phyloP scores from a whole-genome alignment of 2,797 vertebrate genomes.

The Dipus sagitta region DNA sequence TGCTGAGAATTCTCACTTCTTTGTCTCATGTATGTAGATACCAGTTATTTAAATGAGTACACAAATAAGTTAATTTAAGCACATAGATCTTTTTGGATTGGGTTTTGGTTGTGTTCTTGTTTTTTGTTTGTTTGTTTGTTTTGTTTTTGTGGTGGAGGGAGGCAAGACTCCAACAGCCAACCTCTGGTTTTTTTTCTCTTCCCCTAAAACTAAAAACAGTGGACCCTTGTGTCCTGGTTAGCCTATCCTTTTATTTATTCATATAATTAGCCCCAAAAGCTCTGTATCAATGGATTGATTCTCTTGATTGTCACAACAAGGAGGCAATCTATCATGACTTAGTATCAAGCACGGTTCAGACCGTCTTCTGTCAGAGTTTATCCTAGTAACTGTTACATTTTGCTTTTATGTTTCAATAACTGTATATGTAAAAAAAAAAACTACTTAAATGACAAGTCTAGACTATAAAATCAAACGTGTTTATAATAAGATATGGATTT shows the following conservation, averaged over 20 bases:
- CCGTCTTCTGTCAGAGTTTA: conserved; percentile 87
- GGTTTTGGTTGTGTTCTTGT: conserved; percentile 84
- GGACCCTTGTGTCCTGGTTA: conserved; percentile 83
- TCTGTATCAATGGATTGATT: conserved; percentile 84
- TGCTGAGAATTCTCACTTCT: conserved; percentile 92
- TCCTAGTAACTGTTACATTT: conserved; percentile 89
- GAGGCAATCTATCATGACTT: conserved; percentile 81
- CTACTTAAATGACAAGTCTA: conserved; percentile 89
- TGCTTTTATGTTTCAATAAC: conserved; percentile 88
- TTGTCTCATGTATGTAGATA: conserved; percentile 95
- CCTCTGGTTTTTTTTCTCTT: conserved; percentile 90
- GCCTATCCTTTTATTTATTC: conserved; percentile 84
- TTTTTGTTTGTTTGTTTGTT: no score
- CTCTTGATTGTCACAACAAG: conserved; percentile 83
- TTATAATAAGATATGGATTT: conserved; percentile 93
- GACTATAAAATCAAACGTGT: conserved; percentile 91
- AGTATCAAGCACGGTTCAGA: conserved; percentile 83
- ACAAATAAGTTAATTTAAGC: conserved; percentile 86
- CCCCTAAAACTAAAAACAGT: conserved; percentile 85
- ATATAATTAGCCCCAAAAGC: conserved; percentile 85
- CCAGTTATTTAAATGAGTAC: conserved; percentile 93
- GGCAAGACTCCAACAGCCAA: conserved; percentile 85
- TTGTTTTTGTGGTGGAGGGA: conserved; percentile 8
- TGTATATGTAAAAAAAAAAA: conserved; percentile 89
- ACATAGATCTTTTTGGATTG: conserved; percentile 81